phyloP scores from a whole-genome alignment of 2,797 vertebrate genomes.

The Chrosomus eos region DNA sequence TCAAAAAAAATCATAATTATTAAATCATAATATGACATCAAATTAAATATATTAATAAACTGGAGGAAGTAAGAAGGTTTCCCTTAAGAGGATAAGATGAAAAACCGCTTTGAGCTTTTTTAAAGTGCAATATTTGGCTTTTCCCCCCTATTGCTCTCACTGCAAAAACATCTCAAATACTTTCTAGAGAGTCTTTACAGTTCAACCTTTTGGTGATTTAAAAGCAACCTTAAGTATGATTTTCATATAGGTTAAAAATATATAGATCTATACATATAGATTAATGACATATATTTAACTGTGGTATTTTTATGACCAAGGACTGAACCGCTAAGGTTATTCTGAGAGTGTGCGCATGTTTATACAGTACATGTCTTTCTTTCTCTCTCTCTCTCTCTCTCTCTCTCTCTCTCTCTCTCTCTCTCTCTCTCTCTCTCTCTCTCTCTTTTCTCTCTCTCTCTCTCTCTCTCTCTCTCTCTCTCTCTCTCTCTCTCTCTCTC shows the following conservation, averaged over 20 bases:
- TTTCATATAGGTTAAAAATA: neutral
- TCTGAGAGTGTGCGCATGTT: neutral
- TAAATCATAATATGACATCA: slow-evolving; percentile 20
- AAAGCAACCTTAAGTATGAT: neutral
- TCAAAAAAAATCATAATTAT: neutral
- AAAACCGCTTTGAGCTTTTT: neutral
- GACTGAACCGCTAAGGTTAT: too few species aligned
- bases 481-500: slow-evolving; percentile 20
- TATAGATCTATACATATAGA: neutral
- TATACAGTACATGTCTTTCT: neutral
- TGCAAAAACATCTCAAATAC: neutral
- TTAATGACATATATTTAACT: neutral
- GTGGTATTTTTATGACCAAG: neutral
- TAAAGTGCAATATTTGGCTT: neutral
- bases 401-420: slow-evolving; percentile 26
- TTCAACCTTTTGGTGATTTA: neutral
- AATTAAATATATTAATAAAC: slow-evolving; percentile 18
- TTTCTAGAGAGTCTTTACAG: neutral
- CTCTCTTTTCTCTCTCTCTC: slow-evolving; percentile 28
- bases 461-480: slow-evolving; percentile 16
- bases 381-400: slow-evolving; percentile 27
- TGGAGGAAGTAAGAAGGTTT: neutral
- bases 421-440: slow-evolving; percentile 16
- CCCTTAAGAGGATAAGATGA: neutral
- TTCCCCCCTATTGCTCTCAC: neutral